These are phyloP conservation scores for Clunio marinus DNA, from an alignment of 2,888 invertebrate genomes.

Conservation along the genomic window DNA sequence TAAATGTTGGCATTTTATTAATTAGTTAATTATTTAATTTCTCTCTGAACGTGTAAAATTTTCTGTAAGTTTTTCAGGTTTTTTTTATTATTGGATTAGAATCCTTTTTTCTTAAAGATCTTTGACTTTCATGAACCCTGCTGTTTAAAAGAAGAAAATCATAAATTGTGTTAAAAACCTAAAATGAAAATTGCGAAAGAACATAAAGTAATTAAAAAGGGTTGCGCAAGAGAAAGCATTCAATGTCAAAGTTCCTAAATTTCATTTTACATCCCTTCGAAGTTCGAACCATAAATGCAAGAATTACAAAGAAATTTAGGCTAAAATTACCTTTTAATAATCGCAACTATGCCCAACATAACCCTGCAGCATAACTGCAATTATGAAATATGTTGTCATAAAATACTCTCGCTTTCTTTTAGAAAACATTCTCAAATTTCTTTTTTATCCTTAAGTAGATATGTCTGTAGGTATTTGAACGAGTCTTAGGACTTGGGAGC, in stretches of 20 bases:
- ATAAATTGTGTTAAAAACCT: neutral
- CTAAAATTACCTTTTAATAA: constrained; percentile 26
- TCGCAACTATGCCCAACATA: neutral
- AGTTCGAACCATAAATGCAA: neutral
- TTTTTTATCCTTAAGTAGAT: no score
- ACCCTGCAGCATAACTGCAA: constrained; percentile 2
- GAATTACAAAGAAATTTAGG: neutral
- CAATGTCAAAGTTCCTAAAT: constrained; percentile 39
- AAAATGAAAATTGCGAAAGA: neutral
- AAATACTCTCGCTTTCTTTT: neutral
- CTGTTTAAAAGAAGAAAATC: neutral
- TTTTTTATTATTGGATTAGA: neutral
- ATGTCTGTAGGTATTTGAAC: neutral
- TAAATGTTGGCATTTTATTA: constrained; percentile 5
- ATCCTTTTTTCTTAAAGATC: neutral
- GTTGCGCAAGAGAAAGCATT: neutral
- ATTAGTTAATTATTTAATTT: constrained; percentile 38
- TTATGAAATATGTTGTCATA: constrained; percentile 20
- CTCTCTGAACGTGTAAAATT: neutral
- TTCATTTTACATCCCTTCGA: neutral
- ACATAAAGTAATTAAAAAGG: constrained; percentile 38
- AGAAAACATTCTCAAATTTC: neutral
- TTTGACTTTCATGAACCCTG: neutral
- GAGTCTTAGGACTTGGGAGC: neutral
- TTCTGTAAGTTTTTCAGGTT: neutral